Base-by-base conservation (phyloP, 2,888 invertebrate species). In the Augochlorella aurata region DNA sequence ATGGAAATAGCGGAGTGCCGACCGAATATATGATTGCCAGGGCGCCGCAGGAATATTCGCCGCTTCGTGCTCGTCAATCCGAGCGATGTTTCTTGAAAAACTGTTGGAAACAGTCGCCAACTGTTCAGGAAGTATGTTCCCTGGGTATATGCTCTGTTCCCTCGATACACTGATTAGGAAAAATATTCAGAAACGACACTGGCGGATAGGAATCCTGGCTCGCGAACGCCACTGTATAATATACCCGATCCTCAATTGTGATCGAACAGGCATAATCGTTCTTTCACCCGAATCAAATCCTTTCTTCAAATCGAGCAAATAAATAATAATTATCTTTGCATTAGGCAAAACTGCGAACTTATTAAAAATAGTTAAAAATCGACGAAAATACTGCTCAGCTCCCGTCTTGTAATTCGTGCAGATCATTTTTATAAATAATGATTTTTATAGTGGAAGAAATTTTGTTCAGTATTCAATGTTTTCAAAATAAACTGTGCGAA, bases 1-100 rank as follows among this genome's bases (percentile, higher is more conserved):
- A 87, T 87, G 87, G 44, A 86, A 88, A 87, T 88, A 77, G 67
- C 44, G 47, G 67, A 67, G 71, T 70, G 65, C 75, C 21, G 80
- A 65, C 76, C 71, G 83, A 71, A 78, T 52, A 69, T 77, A 82
- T 76, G 84, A 86, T 85, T 77, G 68, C 63, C 54, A 66, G 58
- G 81, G 54, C 18, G 8, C 38, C n/a, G 63, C n/a, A 61, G 54
- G 68, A 61, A 67, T 78, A 52, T 72, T 50, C 50, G 7, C 73
- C 67, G 82, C 29, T 24, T 21, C 58, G 74, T 69, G 74, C 78
- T 86, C 79, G 83, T 83, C 87, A 75, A 65, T 79, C 75, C 75
- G 74, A 77, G 61, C 72, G 70, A 38, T 76, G 74, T 73, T 79
- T 83, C 71, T 68, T 81, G 81, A 74, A 72, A 73, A 85, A 81